Evolutionary conservation across 2,888 invertebrate genomes (phyloP).

Genomic region (Rhabditophanes sp.): DNA sequence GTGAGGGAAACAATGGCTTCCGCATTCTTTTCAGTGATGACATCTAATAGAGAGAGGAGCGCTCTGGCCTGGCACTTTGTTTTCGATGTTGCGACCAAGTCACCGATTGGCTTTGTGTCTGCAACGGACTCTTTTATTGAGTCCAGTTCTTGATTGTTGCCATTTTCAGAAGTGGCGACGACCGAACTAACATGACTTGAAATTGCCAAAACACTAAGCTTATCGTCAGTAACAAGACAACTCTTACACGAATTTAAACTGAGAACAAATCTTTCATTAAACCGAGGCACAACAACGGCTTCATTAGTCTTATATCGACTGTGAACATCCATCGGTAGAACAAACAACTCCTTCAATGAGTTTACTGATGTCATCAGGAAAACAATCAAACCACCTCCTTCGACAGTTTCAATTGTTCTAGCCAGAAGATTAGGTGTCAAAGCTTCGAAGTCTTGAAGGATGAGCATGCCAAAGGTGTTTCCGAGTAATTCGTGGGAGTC

Average conservation of each 20-base stretch:
- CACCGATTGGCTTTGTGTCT: slow-evolving; percentile 79
- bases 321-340: slow-evolving; percentile 96
- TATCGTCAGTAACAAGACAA: slow-evolving; percentile 72
- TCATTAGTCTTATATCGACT: slow-evolving; percentile 82
- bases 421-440: slow-evolving; percentile 89
- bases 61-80: slow-evolving; percentile 72
- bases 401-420: slow-evolving; percentile 88
- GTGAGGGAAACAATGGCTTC: slow-evolving; percentile 82
- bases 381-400: slow-evolving; percentile 72
- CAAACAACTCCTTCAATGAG: slow-evolving; percentile 79
- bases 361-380: slow-evolving; percentile 67
- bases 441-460: slow-evolving; percentile 92
- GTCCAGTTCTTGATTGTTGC: slow-evolving; percentile 54
- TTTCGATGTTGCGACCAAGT: slow-evolving; percentile 68
- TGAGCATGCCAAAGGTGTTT: slow-evolving; percentile 85
- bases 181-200: slow-evolving; percentile 55
- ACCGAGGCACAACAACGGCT: slow-evolving; percentile 74
- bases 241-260: slow-evolving; percentile 65
- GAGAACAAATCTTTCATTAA: slow-evolving; percentile 84
- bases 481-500: slow-evolving; percentile 95
- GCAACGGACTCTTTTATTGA: slow-evolving; percentile 65
- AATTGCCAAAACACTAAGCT: slow-evolving; percentile 73
- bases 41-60: slow-evolving; percentile 77
- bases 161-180: not conserved
- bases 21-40: slow-evolving; percentile 73